phyloP scores from a whole-genome alignment of 35 echinoderm and acorn worm species.

The Acanthaster planci region DNA sequence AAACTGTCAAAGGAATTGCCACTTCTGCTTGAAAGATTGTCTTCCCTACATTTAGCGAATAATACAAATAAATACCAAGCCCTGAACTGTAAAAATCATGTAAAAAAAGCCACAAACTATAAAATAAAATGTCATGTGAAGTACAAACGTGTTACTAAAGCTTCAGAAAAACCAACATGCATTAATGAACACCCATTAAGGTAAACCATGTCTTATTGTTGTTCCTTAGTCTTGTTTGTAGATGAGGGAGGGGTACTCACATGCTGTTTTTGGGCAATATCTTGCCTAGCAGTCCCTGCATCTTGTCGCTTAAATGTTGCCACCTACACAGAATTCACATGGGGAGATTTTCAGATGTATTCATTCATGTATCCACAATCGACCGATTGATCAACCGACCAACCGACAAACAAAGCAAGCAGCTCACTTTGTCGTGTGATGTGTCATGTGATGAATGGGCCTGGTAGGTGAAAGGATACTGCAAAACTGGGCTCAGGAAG shows the following conservation, averaged over 20 bases:
- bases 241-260: slow-evolving; percentile 73
- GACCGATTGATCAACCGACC: slow-evolving; percentile 6
- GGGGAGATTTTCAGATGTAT: slow-evolving; percentile 21
- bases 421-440: slow-evolving; percentile 22
- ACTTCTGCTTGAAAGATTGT: not conserved
- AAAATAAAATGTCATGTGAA: slow-evolving; percentile 42
- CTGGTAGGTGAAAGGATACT: slow-evolving; percentile 44
- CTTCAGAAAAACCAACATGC: slow-evolving; percentile 27
- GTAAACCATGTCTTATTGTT: slow-evolving; percentile 25
- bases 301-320: slow-evolving; percentile 93
- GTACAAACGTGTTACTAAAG: slow-evolving; percentile 20
- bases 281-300: slow-evolving; percentile 87
- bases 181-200: slow-evolving; percentile 20
- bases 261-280: slow-evolving; percentile 93
- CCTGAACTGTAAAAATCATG: slow-evolving; percentile 44
- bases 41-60: not conserved
- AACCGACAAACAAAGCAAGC: slow-evolving; percentile 18
- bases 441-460: slow-evolving; percentile 25
- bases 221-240: slow-evolving; percentile 7
- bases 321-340: slow-evolving; percentile 65
- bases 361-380: slow-evolving; percentile 7
- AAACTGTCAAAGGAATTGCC: not conserved
- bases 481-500: slow-evolving; percentile 19
- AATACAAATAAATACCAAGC: slow-evolving; percentile 30
- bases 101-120: slow-evolving; percentile 49